phyloP scores from a whole-genome alignment of 2,888 invertebrate species.

The Tineola bisselliella region DNA sequence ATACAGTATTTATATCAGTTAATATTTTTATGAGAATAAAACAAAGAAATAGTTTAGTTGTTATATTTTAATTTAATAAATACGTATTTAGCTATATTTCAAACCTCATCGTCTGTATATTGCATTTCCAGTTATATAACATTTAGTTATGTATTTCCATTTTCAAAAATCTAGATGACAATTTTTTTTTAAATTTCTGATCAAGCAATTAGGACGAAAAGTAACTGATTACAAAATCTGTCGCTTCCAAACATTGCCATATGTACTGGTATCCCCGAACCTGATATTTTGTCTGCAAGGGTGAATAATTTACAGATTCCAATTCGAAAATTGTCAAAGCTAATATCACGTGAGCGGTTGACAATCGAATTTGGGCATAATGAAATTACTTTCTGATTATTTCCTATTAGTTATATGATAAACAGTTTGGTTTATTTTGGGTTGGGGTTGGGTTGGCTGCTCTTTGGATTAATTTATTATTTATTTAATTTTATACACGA shows the following conservation, averaged over 20 bases:
- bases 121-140: too few relatives aligned
- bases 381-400: constrained; percentile 50
- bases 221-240: constrained; percentile 34
- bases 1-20: too few relatives aligned
- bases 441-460: neutral
- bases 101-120: too few relatives aligned
- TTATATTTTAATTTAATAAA: too few relatives aligned
- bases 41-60: too few relatives aligned
- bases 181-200: too few relatives aligned
- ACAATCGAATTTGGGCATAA: constrained; percentile 51
- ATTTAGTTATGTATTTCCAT: too few relatives aligned
- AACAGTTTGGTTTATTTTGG: constrained; percentile 27
- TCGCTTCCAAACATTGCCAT: constrained; percentile 36
- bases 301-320: constrained; percentile 59
- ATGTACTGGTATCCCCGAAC: constrained; percentile 26
- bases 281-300: constrained; percentile 30
- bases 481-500: constrained; percentile 15
- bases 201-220: too few relatives aligned
- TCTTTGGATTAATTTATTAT: neutral
- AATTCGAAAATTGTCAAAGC: constrained; percentile 62
- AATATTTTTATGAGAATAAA: too few relatives aligned
- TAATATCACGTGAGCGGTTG: constrained; percentile 44
- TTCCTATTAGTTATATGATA: constrained; percentile 55
- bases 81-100: too few relatives aligned
- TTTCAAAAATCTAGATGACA: too few relatives aligned